phyloP scores from a whole-genome alignment of 2,797 vertebrate species.

The Sebastiscus albofasciatus region DNA sequence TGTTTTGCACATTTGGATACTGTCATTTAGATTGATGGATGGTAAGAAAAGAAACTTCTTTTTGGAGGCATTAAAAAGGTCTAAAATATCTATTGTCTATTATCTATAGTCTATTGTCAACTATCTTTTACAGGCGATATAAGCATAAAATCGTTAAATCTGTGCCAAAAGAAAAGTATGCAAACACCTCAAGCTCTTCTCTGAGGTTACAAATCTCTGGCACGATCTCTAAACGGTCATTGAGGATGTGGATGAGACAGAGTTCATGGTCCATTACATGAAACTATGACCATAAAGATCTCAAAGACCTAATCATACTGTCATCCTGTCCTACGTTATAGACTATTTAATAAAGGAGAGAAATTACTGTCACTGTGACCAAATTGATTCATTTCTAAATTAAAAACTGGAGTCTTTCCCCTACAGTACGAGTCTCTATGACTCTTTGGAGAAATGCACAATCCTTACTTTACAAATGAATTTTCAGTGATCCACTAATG shows the following conservation, averaged over 20 bases:
- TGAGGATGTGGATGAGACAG: background rate
- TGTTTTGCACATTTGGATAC: background rate
- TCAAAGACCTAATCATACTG: background rate
- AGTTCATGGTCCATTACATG: background rate
- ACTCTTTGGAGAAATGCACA: background rate
- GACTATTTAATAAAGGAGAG: background rate
- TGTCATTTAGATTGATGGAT: background rate
- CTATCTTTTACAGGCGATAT: background rate
- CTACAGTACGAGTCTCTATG: background rate
- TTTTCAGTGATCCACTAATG: background rate
- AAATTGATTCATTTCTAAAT: background rate
- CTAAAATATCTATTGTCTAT: background rate
- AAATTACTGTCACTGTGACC: background rate
- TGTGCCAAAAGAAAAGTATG: too few species aligned
- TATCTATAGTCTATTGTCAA: too few species aligned
- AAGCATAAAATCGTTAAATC: background rate
- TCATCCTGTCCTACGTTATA: background rate
- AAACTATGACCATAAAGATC: conserved; percentile 2
- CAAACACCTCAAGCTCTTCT: background rate
- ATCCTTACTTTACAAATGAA: background rate
- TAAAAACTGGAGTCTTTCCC: background rate
- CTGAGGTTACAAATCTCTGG: background rate
- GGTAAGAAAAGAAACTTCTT: background rate
- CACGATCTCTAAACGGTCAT: background rate
- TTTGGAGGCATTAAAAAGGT: background rate